phyloP scores from a whole-genome alignment of 2,113 vertebrate genomes.

The Petrocephalus zakoni region DNA sequence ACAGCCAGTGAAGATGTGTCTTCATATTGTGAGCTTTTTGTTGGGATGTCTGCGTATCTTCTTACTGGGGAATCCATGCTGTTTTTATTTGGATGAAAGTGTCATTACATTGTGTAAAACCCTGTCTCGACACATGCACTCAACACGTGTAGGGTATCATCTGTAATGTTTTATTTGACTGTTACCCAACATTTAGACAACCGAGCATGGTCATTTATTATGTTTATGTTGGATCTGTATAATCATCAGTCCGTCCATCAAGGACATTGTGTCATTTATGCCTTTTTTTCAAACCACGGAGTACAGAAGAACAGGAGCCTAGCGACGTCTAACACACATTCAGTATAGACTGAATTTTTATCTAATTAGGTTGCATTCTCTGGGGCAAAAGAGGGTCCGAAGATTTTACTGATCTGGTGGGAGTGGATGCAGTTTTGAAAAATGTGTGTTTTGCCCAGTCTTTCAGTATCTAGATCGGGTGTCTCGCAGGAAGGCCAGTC shows the following conservation, averaged over 20 bases:
- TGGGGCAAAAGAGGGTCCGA: neutral
- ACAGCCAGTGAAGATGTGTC: neutral
- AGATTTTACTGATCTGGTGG: neutral
- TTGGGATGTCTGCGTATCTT: neutral
- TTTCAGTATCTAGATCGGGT: neutral
- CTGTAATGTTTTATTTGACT: neutral
- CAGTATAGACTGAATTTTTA: neutral
- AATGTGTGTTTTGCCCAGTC: neutral
- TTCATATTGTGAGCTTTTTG: neutral
- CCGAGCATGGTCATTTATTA: neutral
- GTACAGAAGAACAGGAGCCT: neutral
- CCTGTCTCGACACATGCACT: neutral
- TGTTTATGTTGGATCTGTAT: neutral
- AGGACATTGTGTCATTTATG: neutral
- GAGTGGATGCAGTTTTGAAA: neutral
- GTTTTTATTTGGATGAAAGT: slow-evolving; percentile 6
- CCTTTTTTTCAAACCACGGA: neutral
- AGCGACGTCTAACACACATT: neutral
- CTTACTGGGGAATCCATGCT: neutral
- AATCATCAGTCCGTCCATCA: neutral
- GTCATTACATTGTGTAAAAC: too few relatives aligned
- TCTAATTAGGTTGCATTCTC: neutral
- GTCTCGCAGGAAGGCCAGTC: neutral
- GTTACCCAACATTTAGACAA: neutral
- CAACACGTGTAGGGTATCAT: neutral